These are phyloP conservation scores for Microhierax caerulescens DNA, from an alignment of 2,797 vertebrate species.

Conservation along the genomic window DNA sequence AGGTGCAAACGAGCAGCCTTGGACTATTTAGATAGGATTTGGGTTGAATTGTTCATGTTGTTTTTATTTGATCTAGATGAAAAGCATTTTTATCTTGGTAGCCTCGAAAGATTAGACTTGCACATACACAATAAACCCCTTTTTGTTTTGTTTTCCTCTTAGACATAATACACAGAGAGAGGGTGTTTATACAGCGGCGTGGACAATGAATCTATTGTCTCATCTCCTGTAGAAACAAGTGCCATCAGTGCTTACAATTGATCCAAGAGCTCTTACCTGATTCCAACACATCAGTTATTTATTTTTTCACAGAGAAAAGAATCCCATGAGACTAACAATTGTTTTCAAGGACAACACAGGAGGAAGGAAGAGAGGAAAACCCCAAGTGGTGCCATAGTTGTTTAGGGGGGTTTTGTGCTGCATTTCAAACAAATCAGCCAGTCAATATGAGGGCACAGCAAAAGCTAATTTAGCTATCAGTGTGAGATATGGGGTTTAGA, in stretches of 20 bases:
- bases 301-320: conserved; percentile 37
- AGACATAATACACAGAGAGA: conserved; percentile 19
- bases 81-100: conserved; percentile 56
- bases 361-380: conserved; percentile 21
- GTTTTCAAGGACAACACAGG: neutral
- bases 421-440: neutral
- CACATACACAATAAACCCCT: conserved; percentile 28
- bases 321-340: neutral
- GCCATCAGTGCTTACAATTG: conserved; percentile 13
- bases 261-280: conserved; percentile 55
- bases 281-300: conserved; percentile 31
- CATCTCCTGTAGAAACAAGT: conserved; percentile 37
- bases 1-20: neutral
- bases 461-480: neutral
- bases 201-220: conserved; percentile 49
- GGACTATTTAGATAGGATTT: neutral
- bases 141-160: conserved; percentile 62
- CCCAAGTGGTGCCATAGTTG: neutral
- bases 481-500: neutral
- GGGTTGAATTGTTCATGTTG: neutral
- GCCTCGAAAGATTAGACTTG: conserved; percentile 47
- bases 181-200: conserved; percentile 22
- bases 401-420: neutral
- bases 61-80: conserved; percentile 46
- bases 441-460: neutral